These are phyloP conservation scores for Stomorhina lunata DNA, from an alignment of 2,888 invertebrate genomes.

Conservation along the genomic window DNA sequence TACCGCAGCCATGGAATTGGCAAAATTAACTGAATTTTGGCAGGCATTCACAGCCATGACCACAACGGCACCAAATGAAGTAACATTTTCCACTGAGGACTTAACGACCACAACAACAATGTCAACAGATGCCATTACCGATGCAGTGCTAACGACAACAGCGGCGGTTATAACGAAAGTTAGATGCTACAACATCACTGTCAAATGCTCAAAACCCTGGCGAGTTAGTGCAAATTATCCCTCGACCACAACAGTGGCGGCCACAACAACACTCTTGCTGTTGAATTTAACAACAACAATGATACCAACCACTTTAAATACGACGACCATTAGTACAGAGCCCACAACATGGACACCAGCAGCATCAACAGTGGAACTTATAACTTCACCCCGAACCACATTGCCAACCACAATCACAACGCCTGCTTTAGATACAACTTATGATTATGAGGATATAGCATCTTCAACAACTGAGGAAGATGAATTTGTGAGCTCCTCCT, in stretches of 20 bases:
- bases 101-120: slow-evolving; percentile 18
- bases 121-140: slow-evolving; percentile 67
- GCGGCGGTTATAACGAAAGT: slow-evolving; percentile 68
- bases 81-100: slow-evolving; percentile 44
- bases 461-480: slow-evolving; percentile 33
- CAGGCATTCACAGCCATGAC: slow-evolving; percentile 68
- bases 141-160: slow-evolving; percentile 68
- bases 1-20: slow-evolving; percentile 79
- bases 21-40: slow-evolving; percentile 70
- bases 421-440: not conserved
- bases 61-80: slow-evolving; percentile 56
- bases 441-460: slow-evolving; percentile 42
- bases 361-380: slow-evolving; percentile 43
- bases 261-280: slow-evolving; percentile 69
- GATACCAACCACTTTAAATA: slow-evolving; percentile 34
- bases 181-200: slow-evolving; percentile 77
- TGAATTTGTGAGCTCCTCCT: too few relatives aligned
- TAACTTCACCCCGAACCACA: slow-evolving; percentile 45
- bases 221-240: slow-evolving; percentile 77
- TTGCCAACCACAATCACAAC: slow-evolving; percentile 34
- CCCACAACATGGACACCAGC: slow-evolving; percentile 31
- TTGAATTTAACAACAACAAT: slow-evolving; percentile 56
- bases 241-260: slow-evolving; percentile 78
- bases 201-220: slow-evolving; percentile 75
- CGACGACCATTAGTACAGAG: slow-evolving; percentile 19